Percentiles rank a stretch among this genome's conserved stretches.
phyloP scores from a whole-genome alignment of 2,888 invertebrate genomes.

The Drosophila putrida region DNA sequence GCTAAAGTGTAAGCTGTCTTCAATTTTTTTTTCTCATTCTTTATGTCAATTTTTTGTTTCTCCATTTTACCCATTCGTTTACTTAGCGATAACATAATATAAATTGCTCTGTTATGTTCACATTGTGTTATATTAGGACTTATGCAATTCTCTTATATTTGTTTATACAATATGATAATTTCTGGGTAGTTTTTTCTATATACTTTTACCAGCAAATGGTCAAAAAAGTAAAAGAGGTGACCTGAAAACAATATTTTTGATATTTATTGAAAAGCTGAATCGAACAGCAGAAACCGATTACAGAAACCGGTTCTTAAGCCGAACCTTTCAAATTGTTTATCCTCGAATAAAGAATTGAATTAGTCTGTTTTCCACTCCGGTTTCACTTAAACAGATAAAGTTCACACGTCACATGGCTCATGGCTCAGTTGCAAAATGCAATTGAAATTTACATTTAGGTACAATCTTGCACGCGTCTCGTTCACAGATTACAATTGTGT shows the following conservation, averaged over 20 bases:
- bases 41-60: slow-evolving; percentile 9
- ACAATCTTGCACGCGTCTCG: slow-evolving; percentile 7
- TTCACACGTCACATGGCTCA: not conserved
- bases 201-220: no score
- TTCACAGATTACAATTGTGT: slow-evolving; percentile 1
- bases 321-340: no score
- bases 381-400: slow-evolving; percentile 16
- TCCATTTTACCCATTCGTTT: slow-evolving; percentile 1
- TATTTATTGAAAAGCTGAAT: no score
- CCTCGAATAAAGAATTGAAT: no score
- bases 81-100: slow-evolving; percentile 15
- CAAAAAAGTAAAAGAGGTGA: no score
- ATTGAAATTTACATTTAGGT: slow-evolving; percentile 27
- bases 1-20: slow-evolving; percentile 26
- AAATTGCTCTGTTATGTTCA: slow-evolving; percentile 19
- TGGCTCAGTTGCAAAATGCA: slow-evolving; percentile 3
- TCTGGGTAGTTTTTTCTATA: slow-evolving; percentile 3
- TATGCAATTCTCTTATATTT: not conserved
- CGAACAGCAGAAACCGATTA: no score
- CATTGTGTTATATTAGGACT: slow-evolving; percentile 5
- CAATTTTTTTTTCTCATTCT: slow-evolving; percentile 7
- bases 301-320: no score
- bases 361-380: not conserved
- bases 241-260: no score
- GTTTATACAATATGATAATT: slow-evolving; percentile 26